A percentile compares a stretch with the other conserved stretches of the same genome.
phyloP scores from a whole-genome alignment of 2,888 invertebrate genomes.

The Aleiodes alternator region DNA sequence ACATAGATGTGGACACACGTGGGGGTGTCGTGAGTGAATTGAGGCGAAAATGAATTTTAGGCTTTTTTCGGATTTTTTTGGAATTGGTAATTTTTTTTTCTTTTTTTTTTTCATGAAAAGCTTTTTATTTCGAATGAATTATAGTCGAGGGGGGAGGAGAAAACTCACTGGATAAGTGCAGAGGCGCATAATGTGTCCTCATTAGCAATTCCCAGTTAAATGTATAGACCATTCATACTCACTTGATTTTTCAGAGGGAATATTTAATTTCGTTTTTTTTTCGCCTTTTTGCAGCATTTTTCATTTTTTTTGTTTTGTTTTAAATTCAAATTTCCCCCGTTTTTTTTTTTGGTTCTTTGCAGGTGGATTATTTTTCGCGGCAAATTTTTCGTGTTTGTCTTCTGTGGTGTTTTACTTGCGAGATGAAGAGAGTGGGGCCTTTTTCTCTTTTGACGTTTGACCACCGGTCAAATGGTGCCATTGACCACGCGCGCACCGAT shows the following conservation, averaged over 20 bases:
- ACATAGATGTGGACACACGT: conserved; percentile 62
- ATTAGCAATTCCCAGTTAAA: conserved; percentile 76
- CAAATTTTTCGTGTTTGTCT: no score
- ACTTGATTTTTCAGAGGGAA: conserved; percentile 55
- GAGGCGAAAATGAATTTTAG: not conserved
- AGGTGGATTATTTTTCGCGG: no score
- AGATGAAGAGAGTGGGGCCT: not conserved
- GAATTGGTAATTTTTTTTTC: not conserved
- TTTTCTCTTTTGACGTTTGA: conserved; percentile 37
- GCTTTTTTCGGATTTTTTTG: not conserved
- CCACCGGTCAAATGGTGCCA: conserved; percentile 50
- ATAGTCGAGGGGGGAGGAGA: conserved; percentile 8
- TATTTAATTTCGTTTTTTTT: not conserved
- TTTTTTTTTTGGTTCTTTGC: no score
- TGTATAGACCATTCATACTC: conserved; percentile 70
- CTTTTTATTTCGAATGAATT: not conserved
- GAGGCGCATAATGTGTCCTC: conserved; percentile 78
- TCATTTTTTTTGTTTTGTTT: no score
- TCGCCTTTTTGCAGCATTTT: no score
- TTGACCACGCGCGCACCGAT: conserved; percentile 58
- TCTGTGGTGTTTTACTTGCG: conserved; percentile 31
- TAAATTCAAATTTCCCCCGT: not conserved
- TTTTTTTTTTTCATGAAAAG: not conserved
- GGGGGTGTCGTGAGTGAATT: not conserved
- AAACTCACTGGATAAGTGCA: conserved; percentile 42